Conservation (phyloP, 2,113 vertebrate genomes). For the Theristicus caerulescens region DNA sequence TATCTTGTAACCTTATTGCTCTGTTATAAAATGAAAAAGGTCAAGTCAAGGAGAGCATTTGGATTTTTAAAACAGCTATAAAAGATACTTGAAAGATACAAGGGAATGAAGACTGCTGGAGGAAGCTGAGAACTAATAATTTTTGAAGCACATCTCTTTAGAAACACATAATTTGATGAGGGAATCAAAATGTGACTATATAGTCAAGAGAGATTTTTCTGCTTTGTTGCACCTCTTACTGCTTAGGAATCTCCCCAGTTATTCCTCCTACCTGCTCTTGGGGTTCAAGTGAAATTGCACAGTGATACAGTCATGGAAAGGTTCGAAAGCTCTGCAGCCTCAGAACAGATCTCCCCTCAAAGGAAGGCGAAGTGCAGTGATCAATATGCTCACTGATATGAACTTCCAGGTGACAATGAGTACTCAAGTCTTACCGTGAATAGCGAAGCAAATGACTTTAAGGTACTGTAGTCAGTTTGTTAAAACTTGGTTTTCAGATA, state of each 20-base stretch:
- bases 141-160: background rate
- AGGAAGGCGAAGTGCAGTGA: background rate
- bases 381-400: fast-evolving
- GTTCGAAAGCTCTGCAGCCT: background rate
- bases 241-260: background rate
- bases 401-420: background rate
- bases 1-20: background rate
- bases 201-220: background rate
- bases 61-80: background rate
- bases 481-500: background rate
- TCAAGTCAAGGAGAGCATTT: background rate
- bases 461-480: background rate
- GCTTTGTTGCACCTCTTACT: background rate
- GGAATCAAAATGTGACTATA: background rate
- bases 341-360: background rate
- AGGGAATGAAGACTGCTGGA: background rate
- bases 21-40: background rate
- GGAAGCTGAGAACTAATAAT: background rate
- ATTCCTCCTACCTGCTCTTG: background rate
- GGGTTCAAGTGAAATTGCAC: background rate
- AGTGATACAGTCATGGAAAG: background rate
- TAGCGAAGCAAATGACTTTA: background rate
- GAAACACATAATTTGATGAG: background rate
- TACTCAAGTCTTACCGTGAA: background rate
- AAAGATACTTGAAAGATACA: background rate